Percentiles rank a stretch among this genome's conserved stretches.
phyloP scores from a whole-genome alignment of 2,888 invertebrate genomes.

The Caenorhabditis sp. region DNA sequence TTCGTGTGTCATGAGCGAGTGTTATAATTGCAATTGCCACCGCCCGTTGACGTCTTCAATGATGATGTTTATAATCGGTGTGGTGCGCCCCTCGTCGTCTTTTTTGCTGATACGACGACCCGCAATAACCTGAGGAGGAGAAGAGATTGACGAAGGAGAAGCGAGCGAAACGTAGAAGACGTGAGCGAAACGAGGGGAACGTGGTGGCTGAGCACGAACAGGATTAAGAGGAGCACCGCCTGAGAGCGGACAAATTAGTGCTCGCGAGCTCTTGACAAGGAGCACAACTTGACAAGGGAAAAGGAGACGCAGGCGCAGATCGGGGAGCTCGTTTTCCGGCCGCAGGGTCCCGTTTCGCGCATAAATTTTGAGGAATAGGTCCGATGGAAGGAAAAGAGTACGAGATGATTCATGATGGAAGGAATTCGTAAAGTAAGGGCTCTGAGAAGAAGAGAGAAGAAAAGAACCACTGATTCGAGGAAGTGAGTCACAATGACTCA shows the following conservation, averaged over 20 bases:
- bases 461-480: too few relatives aligned
- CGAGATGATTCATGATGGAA: too few relatives aligned
- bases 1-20: slow-evolving; percentile 6
- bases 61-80: slow-evolving; percentile 8
- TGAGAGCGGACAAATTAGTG: slow-evolving; percentile 9
- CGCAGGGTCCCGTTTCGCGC: slow-evolving; percentile 27
- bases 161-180: not conserved
- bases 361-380: slow-evolving; percentile 23
- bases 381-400: too few relatives aligned
- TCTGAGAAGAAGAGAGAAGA: too few relatives aligned
- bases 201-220: not conserved
- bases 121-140: slow-evolving; percentile 19
- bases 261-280: slow-evolving; percentile 27
- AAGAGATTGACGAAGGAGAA: not conserved
- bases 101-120: slow-evolving; percentile 12
- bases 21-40: slow-evolving; percentile 17
- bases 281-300: slow-evolving; percentile 17
- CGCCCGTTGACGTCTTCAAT: not conserved
- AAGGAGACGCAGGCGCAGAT: slow-evolving; percentile 20
- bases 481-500: too few relatives aligned
- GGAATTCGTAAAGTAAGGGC: too few relatives aligned
- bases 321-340: slow-evolving; percentile 1
- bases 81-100: slow-evolving; percentile 5
- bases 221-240: slow-evolving; percentile 29
- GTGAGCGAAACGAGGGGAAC: not conserved